Evolutionary conservation across 2,113 vertebrate genomes (phyloP), one percentile per base, ranked within the genome.

Genomic region (Beaufortia kweichowensis): DNA sequence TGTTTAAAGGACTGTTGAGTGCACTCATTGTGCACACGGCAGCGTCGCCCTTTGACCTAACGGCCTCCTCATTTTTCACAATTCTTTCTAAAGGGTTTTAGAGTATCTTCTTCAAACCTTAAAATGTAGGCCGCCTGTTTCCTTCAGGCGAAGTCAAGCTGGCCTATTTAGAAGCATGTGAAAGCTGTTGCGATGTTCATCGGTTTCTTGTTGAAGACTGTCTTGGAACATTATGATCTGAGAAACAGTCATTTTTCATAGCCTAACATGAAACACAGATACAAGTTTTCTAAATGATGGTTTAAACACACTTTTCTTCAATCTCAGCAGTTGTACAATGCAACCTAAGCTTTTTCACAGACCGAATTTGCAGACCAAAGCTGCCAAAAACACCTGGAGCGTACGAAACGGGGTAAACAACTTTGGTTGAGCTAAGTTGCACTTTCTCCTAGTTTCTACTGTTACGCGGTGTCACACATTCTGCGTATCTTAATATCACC

Each of bases 31-130:
- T 57, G 39, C 43, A 35, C 59, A 33, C 17, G 43, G 53, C 24
- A 29, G 28, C 41, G 9, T 33, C 5, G 26, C 4, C 35, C 63
- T 57, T 41, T 29, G 35, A 68, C 63, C 75, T 23, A 41, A 26
- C 29, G 63, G 53, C 63, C 43, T 57, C 19, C 50, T 68, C 63
- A 77, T 77, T 77, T 77, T 77, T 76, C 62, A 76, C 39, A n/a
- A 39, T 56, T 64, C 33, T 57, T 39, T 57, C 50, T 29, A 41
- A 57, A 39, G 62, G 50, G 48, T 76, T 61, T 26, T 76, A 64
- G 24, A 66, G 21, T 24, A 66, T 62, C 68, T 39, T 63, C 31
- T 59, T 19, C 4, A n/a, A 55, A 78, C 23, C 67, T 63, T 33
- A 63, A 63, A 72, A 70, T 70, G 26, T 78, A 78, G 67, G 46